A percentile compares a stretch with the other conserved stretches of the same genome.
Conservation (phyloP, 2,797 vertebrate genomes). For the Pelodytes ibericus region DNA sequence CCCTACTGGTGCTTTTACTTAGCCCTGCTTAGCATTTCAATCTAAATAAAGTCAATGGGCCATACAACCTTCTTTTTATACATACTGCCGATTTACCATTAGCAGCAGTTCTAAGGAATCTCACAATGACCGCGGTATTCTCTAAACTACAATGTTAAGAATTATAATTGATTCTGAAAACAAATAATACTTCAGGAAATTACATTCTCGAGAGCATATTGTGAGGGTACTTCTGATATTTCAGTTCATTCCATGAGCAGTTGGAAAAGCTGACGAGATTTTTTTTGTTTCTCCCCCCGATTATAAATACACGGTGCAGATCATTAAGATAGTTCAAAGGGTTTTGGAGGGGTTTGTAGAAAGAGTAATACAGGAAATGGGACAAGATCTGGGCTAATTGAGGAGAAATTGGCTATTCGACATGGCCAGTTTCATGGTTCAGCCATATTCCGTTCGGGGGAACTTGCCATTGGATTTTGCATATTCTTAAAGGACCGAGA, state of each 20-base stretch:
- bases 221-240: conserved; percentile 16
- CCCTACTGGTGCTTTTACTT: conserved; percentile 66
- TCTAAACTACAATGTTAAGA: conserved; percentile 49
- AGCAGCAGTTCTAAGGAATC: conserved; percentile 66
- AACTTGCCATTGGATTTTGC: too few relatives aligned
- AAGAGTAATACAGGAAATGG: too few relatives aligned
- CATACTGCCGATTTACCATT: conserved; percentile 68
- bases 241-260: neutral
- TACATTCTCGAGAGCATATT: conserved; percentile 25
- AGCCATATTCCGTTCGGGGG: too few relatives aligned
- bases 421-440: too few relatives aligned
- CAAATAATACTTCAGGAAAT: conserved; percentile 38
- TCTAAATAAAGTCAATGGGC: conserved; percentile 73
- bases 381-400: too few relatives aligned
- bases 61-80: conserved; percentile 68
- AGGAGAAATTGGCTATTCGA: too few relatives aligned
- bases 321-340: too few relatives aligned
- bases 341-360: too few relatives aligned
- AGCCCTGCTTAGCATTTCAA: conserved; percentile 73
- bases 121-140: conserved; percentile 59
- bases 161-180: conserved; percentile 31
- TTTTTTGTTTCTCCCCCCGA: too few relatives aligned
- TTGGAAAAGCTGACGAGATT: neutral
- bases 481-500: too few relatives aligned
- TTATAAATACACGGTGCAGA: neutral